Base-by-base conservation (phyloP, 2,113 vertebrate species). In the Geococcyx californianus region DNA sequence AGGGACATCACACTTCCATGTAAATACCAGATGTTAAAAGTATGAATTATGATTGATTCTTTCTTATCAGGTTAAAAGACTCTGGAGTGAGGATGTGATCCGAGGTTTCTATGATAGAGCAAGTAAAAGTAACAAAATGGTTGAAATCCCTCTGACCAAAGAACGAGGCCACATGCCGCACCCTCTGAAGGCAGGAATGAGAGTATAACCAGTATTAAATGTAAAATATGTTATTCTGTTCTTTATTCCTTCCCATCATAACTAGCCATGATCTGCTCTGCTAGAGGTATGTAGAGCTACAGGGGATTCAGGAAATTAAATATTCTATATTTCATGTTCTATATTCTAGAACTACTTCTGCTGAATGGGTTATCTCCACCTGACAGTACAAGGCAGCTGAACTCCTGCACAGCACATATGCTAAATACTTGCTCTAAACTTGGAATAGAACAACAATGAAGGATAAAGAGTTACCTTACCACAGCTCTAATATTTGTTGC, bases 1-100 rank as follows among this genome's bases (percentile, higher is more conserved):
- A 73, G 16, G 19, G 36, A 84, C 25, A 34, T 16, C 0, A 0
- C 25, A 73, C 40, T 66, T 62, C 10, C 45, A 69, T 11, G 34
- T 92, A 64, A 73, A 49, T 18, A 74, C 14, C 18, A 90, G 17
- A 58, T 6, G 69, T 16, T 40, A 90, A 83, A 80, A 23, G n/a
- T 75, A 66, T 44, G 58, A 86, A 81, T 34, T 33, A 68, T 33
- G 44, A 89, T 3, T 73, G 49, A 77, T 34, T 29, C 21, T 69
- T 52, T n/a, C 28, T 79, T 40, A 77, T 10, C 38, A 70, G 55
- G 68, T 77, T 55, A 62, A 17, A 76, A 63, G 24, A 69, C 66
- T 74, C 49, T 31, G 24, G 24, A 68, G 33, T 1, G 5, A 82
- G 26, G 33, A 76, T 36, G 13, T 20, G 84, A 54, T 24, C 45